Percentiles rank a stretch among this genome's conserved stretches.
Conservation (phyloP, 2,113 vertebrate genomes). For the Neotragus pygmaeus region DNA sequence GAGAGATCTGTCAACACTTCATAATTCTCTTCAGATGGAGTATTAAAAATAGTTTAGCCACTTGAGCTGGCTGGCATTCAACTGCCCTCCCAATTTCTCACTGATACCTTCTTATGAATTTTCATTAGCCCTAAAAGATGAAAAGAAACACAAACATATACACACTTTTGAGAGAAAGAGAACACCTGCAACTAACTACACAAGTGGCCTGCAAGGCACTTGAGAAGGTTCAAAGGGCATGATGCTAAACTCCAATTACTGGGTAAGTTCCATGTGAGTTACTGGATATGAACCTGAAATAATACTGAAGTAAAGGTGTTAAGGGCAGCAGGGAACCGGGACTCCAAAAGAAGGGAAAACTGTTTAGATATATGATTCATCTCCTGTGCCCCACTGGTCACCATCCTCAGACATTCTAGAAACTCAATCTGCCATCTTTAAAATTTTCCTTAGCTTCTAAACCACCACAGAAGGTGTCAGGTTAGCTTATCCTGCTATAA, state of each 20-base stretch:
- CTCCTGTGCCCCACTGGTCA: not conserved
- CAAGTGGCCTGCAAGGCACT: not conserved
- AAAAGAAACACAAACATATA: not conserved
- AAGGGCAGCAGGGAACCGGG: not conserved
- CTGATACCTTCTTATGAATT: not conserved
- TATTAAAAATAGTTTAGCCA: not conserved
- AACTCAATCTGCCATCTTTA: not conserved
- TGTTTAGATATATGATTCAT: not conserved
- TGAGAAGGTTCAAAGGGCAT: not conserved
- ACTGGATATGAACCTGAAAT: not conserved
- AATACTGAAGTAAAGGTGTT: not conserved
- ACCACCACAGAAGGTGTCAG: not conserved
- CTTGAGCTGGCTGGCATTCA: not conserved
- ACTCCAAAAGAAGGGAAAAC: not conserved
- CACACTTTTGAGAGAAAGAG: not conserved
- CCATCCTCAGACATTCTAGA: not conserved
- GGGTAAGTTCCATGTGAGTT: not conserved
- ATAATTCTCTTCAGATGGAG: not conserved
- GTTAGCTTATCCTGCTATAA: not conserved
- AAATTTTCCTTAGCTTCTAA: not conserved
- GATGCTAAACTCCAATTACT: not conserved
- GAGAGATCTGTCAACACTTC: not conserved
- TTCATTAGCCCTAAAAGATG: not conserved
- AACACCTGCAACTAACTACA: not conserved
- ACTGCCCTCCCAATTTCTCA: not conserved